A percentile compares a stretch with the other conserved stretches of the same genome.
These are phyloP conservation scores for Deroplatys truncata DNA, from an alignment of 2,888 invertebrate species.

Conservation along the genomic window DNA sequence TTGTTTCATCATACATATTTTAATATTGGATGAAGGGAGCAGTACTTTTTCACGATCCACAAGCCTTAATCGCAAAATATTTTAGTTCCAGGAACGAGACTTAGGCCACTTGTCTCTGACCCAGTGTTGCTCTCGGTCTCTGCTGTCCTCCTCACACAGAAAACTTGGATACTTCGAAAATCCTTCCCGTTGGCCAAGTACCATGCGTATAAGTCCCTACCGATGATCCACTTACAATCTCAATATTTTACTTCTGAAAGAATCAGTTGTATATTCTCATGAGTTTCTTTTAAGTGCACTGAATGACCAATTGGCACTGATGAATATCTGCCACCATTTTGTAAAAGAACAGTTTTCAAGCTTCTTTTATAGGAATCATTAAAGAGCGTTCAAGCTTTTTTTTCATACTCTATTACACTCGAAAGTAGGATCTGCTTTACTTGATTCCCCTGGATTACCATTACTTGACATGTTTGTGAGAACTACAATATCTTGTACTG, in stretches of 20 bases:
- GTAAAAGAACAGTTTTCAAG: conserved; percentile 2
- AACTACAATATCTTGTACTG: too few species aligned
- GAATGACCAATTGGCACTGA: neutral
- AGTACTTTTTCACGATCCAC: neutral
- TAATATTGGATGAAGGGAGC: neutral
- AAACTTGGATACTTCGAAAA: neutral
- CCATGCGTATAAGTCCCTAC: neutral
- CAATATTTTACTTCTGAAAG: neutral
- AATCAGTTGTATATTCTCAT: neutral
- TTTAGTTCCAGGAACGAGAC: neutral
- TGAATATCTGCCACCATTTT: neutral
- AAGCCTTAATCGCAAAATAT: neutral
- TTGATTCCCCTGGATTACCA: too few species aligned
- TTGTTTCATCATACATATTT: neutral
- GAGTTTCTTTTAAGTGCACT: neutral
- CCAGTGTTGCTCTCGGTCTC: neutral
- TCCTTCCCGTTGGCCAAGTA: neutral
- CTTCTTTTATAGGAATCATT: conserved; percentile 1
- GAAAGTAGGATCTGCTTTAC: too few species aligned
- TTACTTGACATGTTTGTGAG: too few species aligned
- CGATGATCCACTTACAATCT: neutral
- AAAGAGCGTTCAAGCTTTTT: neutral
- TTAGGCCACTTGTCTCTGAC: neutral
- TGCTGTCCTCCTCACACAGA: neutral
- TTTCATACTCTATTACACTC: too few species aligned